Evolutionary conservation across 2,113 vertebrate genomes (phyloP), one percentile per base, ranked within the genome.

Genomic region (Phalacrocorax carbo): DNA sequence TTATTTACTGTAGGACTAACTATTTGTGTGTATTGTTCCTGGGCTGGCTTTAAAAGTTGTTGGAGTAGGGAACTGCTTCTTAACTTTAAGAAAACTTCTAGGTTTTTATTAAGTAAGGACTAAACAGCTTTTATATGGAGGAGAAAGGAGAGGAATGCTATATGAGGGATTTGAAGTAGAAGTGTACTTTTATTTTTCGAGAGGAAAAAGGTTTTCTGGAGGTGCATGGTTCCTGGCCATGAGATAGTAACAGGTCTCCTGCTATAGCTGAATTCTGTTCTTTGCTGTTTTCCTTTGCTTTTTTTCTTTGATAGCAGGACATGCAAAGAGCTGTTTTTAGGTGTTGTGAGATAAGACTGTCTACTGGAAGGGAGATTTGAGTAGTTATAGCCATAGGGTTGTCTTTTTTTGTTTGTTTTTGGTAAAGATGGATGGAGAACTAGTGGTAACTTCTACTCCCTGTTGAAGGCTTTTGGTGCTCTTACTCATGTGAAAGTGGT

Each of bases 201-300:
- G 22, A 15, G 19, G 30, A 34, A 57, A 29, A 22, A 18, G 3
- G 8, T 22, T 19, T 29, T 18, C 9, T 87, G 30, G 4, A 20
- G 5, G 8, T 13, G 2, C 21, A 1, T 40, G 22, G 5, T 1
- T 73, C 5, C 3, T 32, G 40, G n/a, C 8, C n/a, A 16, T 26
- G 23, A 54, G 8, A 7, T 69, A 3, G 7, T 19, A 25, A 14
- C 1, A 2, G 7, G 1, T 12, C 8, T 60, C 1, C 7, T 49
- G 6, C 6, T 88, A 27, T n/a, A 81, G 57, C 5, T 17, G 4
- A 29, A 3, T 71, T 76, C 2, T 80, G 4, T 11, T 52, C 3
- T 42, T 57, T 40, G 22, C 6, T 75, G 15, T 27, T 71, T 32
- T 36, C 12, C 19, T 54, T 76, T 77, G 7, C 2, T 23, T 26